Base-by-base conservation (phyloP, 2,113 vertebrate species). In the Aphelocoma coerulescens region DNA sequence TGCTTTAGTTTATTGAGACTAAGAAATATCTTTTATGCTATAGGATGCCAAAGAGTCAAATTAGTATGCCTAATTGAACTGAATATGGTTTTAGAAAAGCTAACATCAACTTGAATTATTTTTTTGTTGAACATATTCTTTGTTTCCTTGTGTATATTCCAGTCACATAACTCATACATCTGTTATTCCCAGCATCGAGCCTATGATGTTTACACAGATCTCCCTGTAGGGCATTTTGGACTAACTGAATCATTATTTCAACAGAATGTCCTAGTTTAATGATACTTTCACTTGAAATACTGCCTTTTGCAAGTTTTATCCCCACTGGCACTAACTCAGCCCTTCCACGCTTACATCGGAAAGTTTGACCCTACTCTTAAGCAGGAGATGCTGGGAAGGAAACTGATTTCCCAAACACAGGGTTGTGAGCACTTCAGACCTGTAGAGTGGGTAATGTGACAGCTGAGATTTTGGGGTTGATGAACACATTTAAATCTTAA, bases 181-280 rank as follows among this genome's bases (percentile, higher is more conserved):
- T 93, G 69, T 86, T 91, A 90, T 74, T 91, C 72, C 68, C 78
- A 88, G 72, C 57, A 74, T 32, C 0, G 0, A 91, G 72, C 52
- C 93, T 88, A 41, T 66, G 43, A 71, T 90, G 88, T 90, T 95
- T 94, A 88, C 87, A 85, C 55, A 93, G 65, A 80, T 92, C 65
- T 95, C 79, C 72, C 90, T 84, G 78, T 44, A 96, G 92, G 95
- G 72, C 67, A 91, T 95, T 96, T 93, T 91, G 75, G 82, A 68
- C 82, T 92, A 94, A 93, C 59, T 52, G 76, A 88, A 86, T 94
- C 39, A 9, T 95, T 95, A 92, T 89, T 92, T 95, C 85, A 88
- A 84, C 88, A 78, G 35, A 71, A 80, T 66, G 79, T 77, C 90
- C 85, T 67, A 57, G 55, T 77, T 95, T 88, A 96, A 83, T 81